These are phyloP conservation scores for Aphelenchoides bicaudatus DNA, from an alignment of 2,888 invertebrate genomes.

Conservation along the genomic window DNA sequence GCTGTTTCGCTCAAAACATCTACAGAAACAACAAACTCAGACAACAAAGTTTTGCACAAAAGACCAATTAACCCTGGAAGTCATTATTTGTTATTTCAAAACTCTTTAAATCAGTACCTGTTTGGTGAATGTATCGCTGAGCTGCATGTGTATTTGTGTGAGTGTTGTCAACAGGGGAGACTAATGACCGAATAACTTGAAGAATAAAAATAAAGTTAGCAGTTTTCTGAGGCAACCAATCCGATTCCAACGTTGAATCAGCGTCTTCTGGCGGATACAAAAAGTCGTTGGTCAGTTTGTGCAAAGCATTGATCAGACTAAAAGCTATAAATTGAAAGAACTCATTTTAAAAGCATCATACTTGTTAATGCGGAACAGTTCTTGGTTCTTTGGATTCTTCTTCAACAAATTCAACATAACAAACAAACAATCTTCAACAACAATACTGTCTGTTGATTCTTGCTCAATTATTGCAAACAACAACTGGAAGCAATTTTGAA, in stretches of 20 bases:
- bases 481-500: slow-evolving; percentile 95
- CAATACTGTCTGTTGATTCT: slow-evolving; percentile 82
- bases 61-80: slow-evolving; percentile 70
- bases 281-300: slow-evolving; percentile 74
- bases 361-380: slow-evolving; percentile 88
- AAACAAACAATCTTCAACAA: slow-evolving; percentile 92
- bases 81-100: background rate
- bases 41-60: slow-evolving; percentile 85
- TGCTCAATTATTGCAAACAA: slow-evolving; percentile 85
- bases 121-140: slow-evolving; percentile 82
- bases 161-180: slow-evolving; percentile 82
- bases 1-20: slow-evolving; percentile 91
- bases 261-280: slow-evolving; percentile 62
- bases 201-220: slow-evolving; percentile 88
- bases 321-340: slow-evolving; percentile 61
- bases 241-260: slow-evolving; percentile 58
- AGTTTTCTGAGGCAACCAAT: slow-evolving; percentile 68
- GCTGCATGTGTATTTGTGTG: slow-evolving; percentile 74
- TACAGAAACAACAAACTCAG: slow-evolving; percentile 83
- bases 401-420: slow-evolving; percentile 86
- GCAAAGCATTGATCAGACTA: slow-evolving; percentile 82
- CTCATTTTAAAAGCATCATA: slow-evolving; percentile 12
- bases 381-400: slow-evolving; percentile 94
- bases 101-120: slow-evolving; percentile 66
- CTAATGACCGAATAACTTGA: slow-evolving; percentile 80